Evolutionary conservation across 2,113 vertebrate genomes (phyloP), one percentile per base, ranked within the genome.

Genomic region (Dunckerocampus dactyliophorus): DNA sequence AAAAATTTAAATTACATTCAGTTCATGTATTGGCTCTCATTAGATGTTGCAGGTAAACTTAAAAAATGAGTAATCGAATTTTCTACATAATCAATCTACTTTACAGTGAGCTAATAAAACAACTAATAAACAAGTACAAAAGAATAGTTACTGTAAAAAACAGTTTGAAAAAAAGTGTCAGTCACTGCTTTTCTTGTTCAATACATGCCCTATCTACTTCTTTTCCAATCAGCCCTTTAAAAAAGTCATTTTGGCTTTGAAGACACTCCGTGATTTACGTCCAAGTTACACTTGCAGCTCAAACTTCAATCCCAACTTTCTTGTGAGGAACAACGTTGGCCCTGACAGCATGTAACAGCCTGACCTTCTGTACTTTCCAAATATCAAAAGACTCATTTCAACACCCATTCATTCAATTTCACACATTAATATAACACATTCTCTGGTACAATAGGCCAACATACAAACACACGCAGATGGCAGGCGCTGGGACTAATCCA

Each of bases 391-490:
- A 88, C 81, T 88, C 85, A 82, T 85, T 87, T 86, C 87, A 85
- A 86, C 87, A 88, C 87, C 85, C 77, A 88, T 88, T 88, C 82
- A 88, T 86, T 88, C 82, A 72, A 82, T 83, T 88, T 88, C 87
- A 84, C 87, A 88, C 87, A 85, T 88, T 84, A 85, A 86, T 88
- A 81, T 88, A 83, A 87, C 87, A 88, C 87, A 84, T 88, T 88
- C 82, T 59, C 71, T 80, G 82, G 85, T 88, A 88, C 85, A 88
- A 88, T 88, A 88, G 87, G 87, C 85, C 87, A 88, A 87, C 83
- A 87, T 86, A 87, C 85, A 87, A 88, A 87, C 87, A 86, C 87
- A 87, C 87, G 77, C 87, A 88, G 87, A 88, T 88, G 87, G 87
- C 77, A 81, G 79, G 67, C 77, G 72, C 85, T 88, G 85, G 87